These are phyloP conservation scores for Echeneis naucrates DNA, from an alignment of 2,797 vertebrate genomes.

Conservation along the genomic window DNA sequence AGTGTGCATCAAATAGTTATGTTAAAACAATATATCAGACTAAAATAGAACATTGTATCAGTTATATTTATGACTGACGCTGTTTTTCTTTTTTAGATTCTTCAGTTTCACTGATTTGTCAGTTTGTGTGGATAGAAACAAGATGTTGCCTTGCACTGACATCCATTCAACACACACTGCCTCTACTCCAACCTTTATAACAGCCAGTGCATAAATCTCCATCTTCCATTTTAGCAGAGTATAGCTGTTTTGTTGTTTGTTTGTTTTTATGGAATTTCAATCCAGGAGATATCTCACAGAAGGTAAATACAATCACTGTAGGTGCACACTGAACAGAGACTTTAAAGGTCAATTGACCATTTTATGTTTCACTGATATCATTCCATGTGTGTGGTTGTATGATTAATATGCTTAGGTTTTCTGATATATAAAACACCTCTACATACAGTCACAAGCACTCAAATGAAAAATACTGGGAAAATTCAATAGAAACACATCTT, in stretches of 20 bases:
- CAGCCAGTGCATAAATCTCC: not conserved
- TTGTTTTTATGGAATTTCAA: not conserved
- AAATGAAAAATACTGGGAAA: too few species aligned
- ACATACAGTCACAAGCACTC: too few species aligned
- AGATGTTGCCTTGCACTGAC: not conserved
- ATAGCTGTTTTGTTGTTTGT: not conserved
- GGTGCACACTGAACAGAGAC: too few species aligned
- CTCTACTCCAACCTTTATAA: not conserved
- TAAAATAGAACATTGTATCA: slow-evolving; percentile 1
- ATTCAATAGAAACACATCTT: too few species aligned
- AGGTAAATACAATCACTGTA: not conserved
- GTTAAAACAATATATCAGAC: not conserved
- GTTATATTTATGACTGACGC: slow-evolving; percentile 1
- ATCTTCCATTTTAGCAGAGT: not conserved
- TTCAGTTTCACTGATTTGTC: not conserved
- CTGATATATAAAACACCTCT: not conserved
- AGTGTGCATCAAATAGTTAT: not conserved
- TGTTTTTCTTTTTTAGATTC: slow-evolving; percentile 11
- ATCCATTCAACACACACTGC: not conserved
- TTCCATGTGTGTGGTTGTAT: not conserved
- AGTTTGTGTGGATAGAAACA: not conserved
- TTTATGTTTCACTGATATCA: not conserved
- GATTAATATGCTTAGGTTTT: not conserved
- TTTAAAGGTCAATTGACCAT: not conserved
- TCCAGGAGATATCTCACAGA: not conserved